Evolutionary conservation across 2,888 invertebrate genomes (phyloP), one percentile per base, ranked within the genome.

Genomic region (Nemotelus nigrinus): DNA sequence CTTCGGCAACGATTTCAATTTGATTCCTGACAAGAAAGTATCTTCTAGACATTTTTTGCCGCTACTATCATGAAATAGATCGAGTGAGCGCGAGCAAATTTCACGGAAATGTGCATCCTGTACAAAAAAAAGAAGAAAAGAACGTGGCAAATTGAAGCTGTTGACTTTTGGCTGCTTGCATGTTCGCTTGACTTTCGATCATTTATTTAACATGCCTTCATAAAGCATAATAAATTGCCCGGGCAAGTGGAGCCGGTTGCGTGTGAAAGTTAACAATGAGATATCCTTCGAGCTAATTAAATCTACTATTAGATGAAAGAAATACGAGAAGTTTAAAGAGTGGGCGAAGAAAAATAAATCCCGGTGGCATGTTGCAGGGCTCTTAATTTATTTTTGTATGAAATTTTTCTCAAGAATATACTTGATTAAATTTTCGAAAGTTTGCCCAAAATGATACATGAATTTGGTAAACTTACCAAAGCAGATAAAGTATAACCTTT

Each of bases 181-280:
- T 58, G 8, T 58, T 58, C 25, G 25, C 25, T 50, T 50, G 50
- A 50, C 50, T 58, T 53, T 58, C 25, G 58, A 58, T 58, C 58
- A 58, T 58, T 25, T 58, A 58, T 58, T 58, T 58, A 58, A 58
- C 58, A 8, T 7, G 58, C 58, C 2, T n/a, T 58, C 8, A 58
- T 25, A 25, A 25, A 58, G n/a, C 25, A 58, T 58, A 58, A 58
- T 58, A 58, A 58, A 58, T 53, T 6, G 25, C 25, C 25, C 25
- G 25, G 25, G 25, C 25, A 25, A 25, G 25, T 25, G 25, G 25
- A 25, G 25, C 25, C 25, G 25, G 25, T 25, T 25, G 25, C 25
- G 25, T 25, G 25, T 25, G 25, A 25, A 25, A 25, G 25, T 25
- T 50, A 8, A 50, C 50, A 50, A 8, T 50, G 5, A 5, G 8